phyloP scores from a whole-genome alignment of 1,140 invertebrate genomes.

The Pissodes strobi region DNA sequence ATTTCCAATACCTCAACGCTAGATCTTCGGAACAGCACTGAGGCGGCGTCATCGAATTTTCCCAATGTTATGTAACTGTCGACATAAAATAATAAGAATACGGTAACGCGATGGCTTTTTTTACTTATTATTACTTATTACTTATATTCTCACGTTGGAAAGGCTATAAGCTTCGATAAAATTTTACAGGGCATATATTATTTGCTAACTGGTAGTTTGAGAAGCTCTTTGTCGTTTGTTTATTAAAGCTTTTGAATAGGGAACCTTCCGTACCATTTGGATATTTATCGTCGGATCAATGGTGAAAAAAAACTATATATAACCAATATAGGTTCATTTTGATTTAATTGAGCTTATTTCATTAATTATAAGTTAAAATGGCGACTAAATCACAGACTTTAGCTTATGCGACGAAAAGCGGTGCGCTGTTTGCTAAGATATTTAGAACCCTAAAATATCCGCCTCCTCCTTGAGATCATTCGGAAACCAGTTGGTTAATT shows the following conservation, averaged over 20 bases:
- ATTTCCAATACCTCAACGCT: conserved; percentile 43
- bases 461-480: background rate
- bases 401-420: background rate
- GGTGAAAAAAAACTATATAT: no score
- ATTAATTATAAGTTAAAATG: no score
- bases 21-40: conserved; percentile 44
- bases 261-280: no score
- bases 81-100: no score
- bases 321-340: background rate
- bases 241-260: no score
- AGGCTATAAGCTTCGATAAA: conserved; percentile 12
- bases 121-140: background rate
- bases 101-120: no score
- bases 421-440: background rate
- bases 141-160: background rate
- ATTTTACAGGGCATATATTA: background rate
- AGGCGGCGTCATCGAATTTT: conserved; percentile 47
- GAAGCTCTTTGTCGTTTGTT: background rate
- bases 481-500: background rate
- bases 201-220: background rate
- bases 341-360: background rate
- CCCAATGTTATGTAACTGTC: conserved; percentile 48
- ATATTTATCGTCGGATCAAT: no score
- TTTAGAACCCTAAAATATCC: background rate
- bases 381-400: no score